Conservation (phyloP, 2,888 invertebrate genomes). For the Euzetes globulus region DNA sequence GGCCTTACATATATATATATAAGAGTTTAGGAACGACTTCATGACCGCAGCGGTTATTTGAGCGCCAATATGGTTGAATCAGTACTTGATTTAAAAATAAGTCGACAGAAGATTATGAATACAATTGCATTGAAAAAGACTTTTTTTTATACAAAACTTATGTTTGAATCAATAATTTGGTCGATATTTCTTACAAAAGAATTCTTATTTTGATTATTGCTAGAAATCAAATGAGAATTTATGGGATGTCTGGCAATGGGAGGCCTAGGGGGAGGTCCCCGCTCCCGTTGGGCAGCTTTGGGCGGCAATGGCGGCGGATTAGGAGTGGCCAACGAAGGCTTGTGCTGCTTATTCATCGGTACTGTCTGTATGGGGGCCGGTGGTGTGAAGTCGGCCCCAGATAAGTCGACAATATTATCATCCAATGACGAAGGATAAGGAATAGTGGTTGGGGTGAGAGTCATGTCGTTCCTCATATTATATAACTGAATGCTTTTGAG, state of each 20-base stretch:
- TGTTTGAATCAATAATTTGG: conserved; percentile 1
- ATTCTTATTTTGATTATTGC: background rate
- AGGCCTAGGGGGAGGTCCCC: conserved; percentile 5
- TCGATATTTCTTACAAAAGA: conserved; percentile 2
- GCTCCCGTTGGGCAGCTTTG: conserved; percentile 53
- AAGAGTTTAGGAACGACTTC: too few relatives aligned
- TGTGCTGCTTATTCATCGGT: background rate
- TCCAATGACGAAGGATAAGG: background rate
- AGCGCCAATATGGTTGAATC: background rate
- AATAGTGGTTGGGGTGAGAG: background rate
- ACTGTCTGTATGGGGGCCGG: background rate
- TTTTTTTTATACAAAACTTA: background rate
- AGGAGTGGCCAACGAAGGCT: conserved; percentile 2
- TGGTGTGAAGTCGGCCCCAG: background rate
- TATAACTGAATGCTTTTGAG: conserved; percentile 6
- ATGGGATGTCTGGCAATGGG: background rate
- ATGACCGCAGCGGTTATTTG: too few relatives aligned
- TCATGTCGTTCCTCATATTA: conserved; percentile 1
- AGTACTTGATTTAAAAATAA: background rate
- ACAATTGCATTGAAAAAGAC: background rate
- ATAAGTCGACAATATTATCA: background rate
- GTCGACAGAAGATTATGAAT: background rate
- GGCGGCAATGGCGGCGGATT: conserved; percentile 64
- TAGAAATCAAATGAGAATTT: background rate
- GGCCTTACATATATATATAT: too few relatives aligned